Percentiles rank a stretch among this genome's conserved stretches.
Evolutionary conservation across 2,888 invertebrate species (phyloP).

Genomic region (Agrotis puta): DNA sequence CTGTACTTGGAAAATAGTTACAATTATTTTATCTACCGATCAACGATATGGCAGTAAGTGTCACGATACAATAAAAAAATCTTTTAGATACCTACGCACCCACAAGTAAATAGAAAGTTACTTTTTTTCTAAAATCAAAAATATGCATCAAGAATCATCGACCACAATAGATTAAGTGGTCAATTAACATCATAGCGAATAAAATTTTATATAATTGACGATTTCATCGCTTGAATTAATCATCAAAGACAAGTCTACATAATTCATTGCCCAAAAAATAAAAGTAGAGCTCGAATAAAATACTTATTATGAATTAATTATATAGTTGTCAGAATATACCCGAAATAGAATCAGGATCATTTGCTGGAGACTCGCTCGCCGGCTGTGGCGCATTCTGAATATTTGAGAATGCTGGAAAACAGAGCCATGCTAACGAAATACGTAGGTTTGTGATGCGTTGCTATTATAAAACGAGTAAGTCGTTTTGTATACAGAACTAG

Average conservation of each 20-base stretch:
- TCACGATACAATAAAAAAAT: too few species aligned
- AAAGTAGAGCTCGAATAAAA: conserved; percentile 26
- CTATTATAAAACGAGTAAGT: conserved; percentile 12
- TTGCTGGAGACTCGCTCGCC: conserved; percentile 64
- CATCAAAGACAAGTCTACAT: not conserved
- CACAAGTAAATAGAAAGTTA: too few species aligned
- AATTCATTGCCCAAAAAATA: not conserved
- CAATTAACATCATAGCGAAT: not conserved
- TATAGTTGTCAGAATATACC: conserved; percentile 53
- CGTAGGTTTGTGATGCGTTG: conserved; percentile 16
- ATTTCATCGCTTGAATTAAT: not conserved
- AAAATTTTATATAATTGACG: not conserved
- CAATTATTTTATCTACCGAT: not conserved
- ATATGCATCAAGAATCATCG: too few species aligned
- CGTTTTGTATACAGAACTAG: conserved; percentile 6
- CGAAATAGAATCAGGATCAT: conserved; percentile 60
- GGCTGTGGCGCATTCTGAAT: conserved; percentile 70
- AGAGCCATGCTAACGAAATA: conserved; percentile 47
- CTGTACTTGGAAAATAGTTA: not conserved
- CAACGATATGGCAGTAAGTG: not conserved
- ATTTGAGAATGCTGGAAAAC: conserved; percentile 67
- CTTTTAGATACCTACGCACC: too few species aligned
- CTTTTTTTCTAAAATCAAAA: too few species aligned
- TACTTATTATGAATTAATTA: conserved; percentile 50
- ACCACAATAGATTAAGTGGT: too few species aligned